Percentiles rank a stretch among this genome's conserved stretches.
These are phyloP conservation scores for Synergus itoensis DNA, from an alignment of 2,888 invertebrate genomes.

Conservation along the genomic window DNA sequence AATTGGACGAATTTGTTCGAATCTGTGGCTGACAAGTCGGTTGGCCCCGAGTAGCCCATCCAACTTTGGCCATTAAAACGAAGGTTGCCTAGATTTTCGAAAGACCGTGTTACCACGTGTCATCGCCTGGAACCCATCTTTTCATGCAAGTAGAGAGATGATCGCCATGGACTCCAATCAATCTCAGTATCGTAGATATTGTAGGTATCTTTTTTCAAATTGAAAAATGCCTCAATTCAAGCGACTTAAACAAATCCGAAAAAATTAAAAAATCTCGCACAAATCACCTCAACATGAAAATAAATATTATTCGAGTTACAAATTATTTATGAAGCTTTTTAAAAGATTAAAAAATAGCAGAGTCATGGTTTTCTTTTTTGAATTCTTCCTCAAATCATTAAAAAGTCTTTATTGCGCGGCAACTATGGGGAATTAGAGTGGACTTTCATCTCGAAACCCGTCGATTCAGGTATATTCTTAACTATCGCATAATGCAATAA, in stretches of 20 bases:
- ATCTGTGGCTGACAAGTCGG: constrained; percentile 47
- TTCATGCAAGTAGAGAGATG: constrained; percentile 61
- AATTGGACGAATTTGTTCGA: constrained; percentile 50
- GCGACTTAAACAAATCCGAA: not conserved
- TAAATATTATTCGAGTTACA: not conserved
- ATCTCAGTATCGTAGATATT: constrained; percentile 69
- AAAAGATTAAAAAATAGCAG: not conserved
- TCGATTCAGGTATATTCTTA: constrained; percentile 32
- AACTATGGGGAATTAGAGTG: constrained; percentile 32
- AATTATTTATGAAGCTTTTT: not conserved
- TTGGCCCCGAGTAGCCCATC: constrained; percentile 55
- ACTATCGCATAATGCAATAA: constrained; percentile 38
- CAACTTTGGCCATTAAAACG: constrained; percentile 63
- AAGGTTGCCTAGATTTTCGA: constrained; percentile 67
- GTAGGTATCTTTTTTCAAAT: constrained; percentile 61
- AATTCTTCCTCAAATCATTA: constrained; percentile 16
- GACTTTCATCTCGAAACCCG: constrained; percentile 37
- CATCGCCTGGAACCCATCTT: constrained; percentile 55
- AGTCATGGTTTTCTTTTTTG: constrained; percentile 13
- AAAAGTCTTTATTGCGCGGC: constrained; percentile 29
- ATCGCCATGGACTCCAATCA: constrained; percentile 70
- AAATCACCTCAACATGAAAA: too few relatives aligned
- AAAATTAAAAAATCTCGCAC: too few relatives aligned
- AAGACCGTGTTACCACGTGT: constrained; percentile 54
- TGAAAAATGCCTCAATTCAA: not conserved